phyloP scores from a whole-genome alignment of 2,113 vertebrate species.

The Laticauda colubrina region DNA sequence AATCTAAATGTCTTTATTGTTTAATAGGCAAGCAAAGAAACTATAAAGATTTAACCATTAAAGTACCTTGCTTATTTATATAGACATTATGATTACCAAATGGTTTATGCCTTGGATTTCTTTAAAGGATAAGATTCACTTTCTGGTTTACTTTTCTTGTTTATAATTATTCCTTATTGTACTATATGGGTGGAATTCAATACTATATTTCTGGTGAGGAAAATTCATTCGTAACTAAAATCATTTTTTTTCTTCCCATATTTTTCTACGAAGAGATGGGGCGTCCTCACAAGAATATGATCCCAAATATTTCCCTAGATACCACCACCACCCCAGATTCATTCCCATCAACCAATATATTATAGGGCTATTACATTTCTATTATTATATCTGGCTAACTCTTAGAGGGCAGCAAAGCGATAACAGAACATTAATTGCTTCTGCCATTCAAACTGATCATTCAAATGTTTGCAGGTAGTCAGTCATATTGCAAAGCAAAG shows the following conservation, averaged over 20 bases:
- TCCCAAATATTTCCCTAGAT: not conserved
- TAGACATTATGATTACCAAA: not conserved
- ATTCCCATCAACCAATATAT: not conserved
- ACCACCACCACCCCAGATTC: not conserved
- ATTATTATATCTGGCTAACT: not conserved
- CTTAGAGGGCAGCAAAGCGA: not conserved
- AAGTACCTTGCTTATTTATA: not conserved
- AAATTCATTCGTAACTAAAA: not conserved
- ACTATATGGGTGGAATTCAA: not conserved
- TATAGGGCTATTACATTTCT: not conserved
- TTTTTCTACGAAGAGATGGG: not conserved
- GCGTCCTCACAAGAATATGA: not conserved
- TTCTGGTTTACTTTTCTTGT: not conserved
- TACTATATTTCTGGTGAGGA: not conserved
- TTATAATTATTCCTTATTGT: not conserved
- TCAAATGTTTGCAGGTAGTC: not conserved
- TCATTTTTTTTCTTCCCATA: not conserved
- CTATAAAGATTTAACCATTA: not conserved
- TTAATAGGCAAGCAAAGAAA: not conserved
- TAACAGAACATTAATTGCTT: not conserved
- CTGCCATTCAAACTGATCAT: not conserved
- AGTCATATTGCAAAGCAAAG: not conserved
- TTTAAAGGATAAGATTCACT: not conserved
- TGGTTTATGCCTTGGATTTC: not conserved
- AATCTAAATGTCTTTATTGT: not conserved